phyloP scores from a whole-genome alignment of 1,140 invertebrate species.

The Scaptomyza pallida region DNA sequence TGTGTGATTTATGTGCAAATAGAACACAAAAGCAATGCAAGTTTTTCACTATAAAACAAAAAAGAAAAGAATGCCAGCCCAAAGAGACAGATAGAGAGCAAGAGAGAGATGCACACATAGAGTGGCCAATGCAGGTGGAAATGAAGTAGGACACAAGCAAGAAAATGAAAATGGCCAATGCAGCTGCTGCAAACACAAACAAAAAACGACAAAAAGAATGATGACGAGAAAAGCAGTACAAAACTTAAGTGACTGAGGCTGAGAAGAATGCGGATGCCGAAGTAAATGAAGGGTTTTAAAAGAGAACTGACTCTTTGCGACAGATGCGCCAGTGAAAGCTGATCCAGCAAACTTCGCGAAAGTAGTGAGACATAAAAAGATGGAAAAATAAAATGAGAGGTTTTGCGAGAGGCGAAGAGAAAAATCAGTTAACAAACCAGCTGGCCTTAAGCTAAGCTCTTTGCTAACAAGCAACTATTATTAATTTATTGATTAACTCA shows the following conservation, averaged over 20 bases:
- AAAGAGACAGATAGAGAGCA: background rate
- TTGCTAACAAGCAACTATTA: too few species aligned
- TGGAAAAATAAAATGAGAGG: background rate
- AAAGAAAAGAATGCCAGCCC: too few species aligned
- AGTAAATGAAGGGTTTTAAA: background rate
- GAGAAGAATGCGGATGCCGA: constrained; percentile 25
- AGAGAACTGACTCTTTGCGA: constrained; percentile 20
- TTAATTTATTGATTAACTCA: background rate
- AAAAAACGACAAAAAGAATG: constrained; percentile 47
- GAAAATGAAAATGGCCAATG: constrained; percentile 67
- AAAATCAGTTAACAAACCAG: too few species aligned
- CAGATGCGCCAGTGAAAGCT: constrained; percentile 61
- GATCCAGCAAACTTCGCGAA: constrained; percentile 27
- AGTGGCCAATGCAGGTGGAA: constrained; percentile 39
- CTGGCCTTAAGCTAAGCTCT: too few species aligned
- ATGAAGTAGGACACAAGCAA: constrained; percentile 72
- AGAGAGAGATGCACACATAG: background rate
- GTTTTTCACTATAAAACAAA: constrained; percentile 48
- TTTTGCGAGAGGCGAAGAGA: background rate
- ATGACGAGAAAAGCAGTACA: constrained; percentile 41
- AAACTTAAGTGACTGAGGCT: constrained; percentile 25
- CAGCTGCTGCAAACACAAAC: constrained; percentile 68
- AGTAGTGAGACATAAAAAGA: constrained; percentile 15
- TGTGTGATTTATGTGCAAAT: constrained; percentile 79
- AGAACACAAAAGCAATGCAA: constrained; percentile 64